A percentile compares a stretch with the other conserved stretches of the same genome.
These are phyloP conservation scores for Epizoanthus scotinus DNA, from an alignment of 92 coral and sea anemone species.

Conservation along the genomic window DNA sequence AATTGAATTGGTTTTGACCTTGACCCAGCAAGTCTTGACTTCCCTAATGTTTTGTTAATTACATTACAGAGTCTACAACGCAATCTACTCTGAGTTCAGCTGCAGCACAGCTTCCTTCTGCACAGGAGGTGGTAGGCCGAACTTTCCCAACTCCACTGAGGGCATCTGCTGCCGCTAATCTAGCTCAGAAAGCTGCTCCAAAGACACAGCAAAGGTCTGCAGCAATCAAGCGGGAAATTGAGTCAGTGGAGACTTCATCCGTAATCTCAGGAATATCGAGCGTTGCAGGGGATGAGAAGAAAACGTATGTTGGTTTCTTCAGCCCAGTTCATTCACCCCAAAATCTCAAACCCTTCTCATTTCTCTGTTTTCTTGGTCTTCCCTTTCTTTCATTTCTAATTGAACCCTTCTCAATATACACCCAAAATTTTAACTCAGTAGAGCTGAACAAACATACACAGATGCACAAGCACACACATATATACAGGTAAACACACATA, in stretches of 20 bases:
- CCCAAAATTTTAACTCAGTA: too few relatives aligned
- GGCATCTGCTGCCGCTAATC: conserved; percentile 89
- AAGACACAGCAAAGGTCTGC: conserved; percentile 52
- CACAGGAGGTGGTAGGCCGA: conserved; percentile 87
- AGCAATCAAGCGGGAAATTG: conserved; percentile 65
- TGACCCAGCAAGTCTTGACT: not conserved
- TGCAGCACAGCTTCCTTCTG: conserved; percentile 47
- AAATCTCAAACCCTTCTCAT: not conserved
- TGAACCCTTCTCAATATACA: too few relatives aligned
- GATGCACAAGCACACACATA: too few relatives aligned
- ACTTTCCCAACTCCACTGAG: conserved; percentile 93
- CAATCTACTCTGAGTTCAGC: conserved; percentile 42
- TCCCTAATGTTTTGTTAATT: not conserved
- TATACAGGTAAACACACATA: too few relatives aligned
- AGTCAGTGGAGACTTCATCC: conserved; percentile 87
- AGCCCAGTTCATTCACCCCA: not conserved
- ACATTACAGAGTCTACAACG: not conserved
- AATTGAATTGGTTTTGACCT: too few relatives aligned
- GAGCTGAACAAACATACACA: too few relatives aligned
- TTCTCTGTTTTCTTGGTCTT: not conserved
- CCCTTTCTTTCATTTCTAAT: not conserved
- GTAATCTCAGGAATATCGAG: conserved; percentile 93
- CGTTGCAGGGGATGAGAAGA: conserved; percentile 72
- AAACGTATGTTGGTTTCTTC: conserved; percentile 36
- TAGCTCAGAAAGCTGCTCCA: conserved; percentile 78